Percentiles rank a stretch among this genome's conserved stretches.
These are phyloP conservation scores for Danio albolineatus DNA, from an alignment of 2,797 vertebrate species.

Conservation along the genomic window DNA sequence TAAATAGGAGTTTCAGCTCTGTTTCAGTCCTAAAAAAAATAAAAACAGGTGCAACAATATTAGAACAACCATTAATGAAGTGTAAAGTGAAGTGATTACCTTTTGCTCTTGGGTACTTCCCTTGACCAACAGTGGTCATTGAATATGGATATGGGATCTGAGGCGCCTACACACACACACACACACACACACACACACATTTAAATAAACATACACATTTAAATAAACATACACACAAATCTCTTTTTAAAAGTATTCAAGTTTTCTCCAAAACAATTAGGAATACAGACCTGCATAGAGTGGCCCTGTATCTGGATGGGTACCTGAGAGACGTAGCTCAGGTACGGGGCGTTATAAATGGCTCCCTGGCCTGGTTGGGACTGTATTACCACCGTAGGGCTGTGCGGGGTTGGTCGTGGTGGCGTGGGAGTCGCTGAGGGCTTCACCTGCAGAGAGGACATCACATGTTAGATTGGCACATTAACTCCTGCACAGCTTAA, in stretches of 20 bases:
- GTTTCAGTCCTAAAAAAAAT: too few relatives aligned
- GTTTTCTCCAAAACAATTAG: not conserved
- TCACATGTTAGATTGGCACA: not conserved
- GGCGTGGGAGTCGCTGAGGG: conserved; percentile 84
- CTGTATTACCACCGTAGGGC: conserved; percentile 87
- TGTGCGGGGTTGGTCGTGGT: conserved; percentile 85
- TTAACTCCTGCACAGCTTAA: not conserved
- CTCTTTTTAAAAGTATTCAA: too few relatives aligned
- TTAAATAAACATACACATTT: too few relatives aligned
- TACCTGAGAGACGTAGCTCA: conserved; percentile 82
- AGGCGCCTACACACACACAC: conserved; percentile 75
- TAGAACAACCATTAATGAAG: not conserved
- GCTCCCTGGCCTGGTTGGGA: conserved; percentile 83
- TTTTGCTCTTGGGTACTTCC: conserved; percentile 88
- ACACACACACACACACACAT: too few relatives aligned
- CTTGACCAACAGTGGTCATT: conserved; percentile 87
- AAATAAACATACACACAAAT: too few relatives aligned
- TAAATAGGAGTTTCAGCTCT: not conserved
- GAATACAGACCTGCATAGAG: conserved; percentile 81
- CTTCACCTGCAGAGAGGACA: conserved; percentile 75
- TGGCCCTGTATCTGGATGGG: conserved; percentile 84
- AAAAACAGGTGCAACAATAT: not conserved
- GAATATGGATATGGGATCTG: conserved; percentile 82
- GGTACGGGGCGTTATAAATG: conserved; percentile 86
- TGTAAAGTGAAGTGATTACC: conserved; percentile 70